Percentiles rank a stretch among this genome's conserved stretches.
These are phyloP conservation scores for Heteropelma amictum DNA, from an alignment of 2,888 invertebrate genomes.

Conservation along the genomic window DNA sequence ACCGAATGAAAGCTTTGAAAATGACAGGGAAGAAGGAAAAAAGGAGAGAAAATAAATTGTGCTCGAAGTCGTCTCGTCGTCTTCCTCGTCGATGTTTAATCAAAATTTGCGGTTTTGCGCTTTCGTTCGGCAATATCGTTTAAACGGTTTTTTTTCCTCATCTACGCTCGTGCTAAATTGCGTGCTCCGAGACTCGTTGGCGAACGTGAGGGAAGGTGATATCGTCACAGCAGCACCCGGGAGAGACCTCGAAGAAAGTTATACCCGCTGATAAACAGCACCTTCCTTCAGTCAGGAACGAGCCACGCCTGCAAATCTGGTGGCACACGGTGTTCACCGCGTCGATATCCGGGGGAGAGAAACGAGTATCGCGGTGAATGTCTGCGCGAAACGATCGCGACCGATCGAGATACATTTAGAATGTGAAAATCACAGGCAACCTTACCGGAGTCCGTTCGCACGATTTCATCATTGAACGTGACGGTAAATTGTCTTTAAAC, in stretches of 20 bases:
- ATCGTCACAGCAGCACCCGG: constrained; percentile 11
- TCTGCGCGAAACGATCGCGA: constrained; percentile 22
- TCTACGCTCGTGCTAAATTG: constrained; percentile 42
- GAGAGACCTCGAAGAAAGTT: constrained; percentile 46
- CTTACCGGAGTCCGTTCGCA: background rate
- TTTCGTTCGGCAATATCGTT: constrained; percentile 35
- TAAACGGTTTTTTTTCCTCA: constrained; percentile 35
- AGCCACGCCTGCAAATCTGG: constrained; percentile 41
- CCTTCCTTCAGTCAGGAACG: constrained; percentile 27
- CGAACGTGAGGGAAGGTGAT: constrained; percentile 43
- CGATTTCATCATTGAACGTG: constrained; percentile 19
- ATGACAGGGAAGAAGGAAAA: background rate
- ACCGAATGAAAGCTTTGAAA: constrained; percentile 12
- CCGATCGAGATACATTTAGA: constrained; percentile 36
- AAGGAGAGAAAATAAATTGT: too few relatives aligned
- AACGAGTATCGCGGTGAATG: constrained; percentile 29
- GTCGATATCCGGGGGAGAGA: background rate
- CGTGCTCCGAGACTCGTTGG: constrained; percentile 18
- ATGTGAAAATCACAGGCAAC: constrained; percentile 36
- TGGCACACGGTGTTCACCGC: constrained; percentile 2
- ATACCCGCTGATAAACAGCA: constrained; percentile 39
- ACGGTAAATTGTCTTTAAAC: background rate
- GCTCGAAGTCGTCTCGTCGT: constrained; percentile 1
- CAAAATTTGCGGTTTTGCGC: constrained; percentile 46
- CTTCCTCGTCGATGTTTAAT: constrained; percentile 14